Evolutionary conservation across 2,797 vertebrate genomes (phyloP).

Genomic region (Antrozous pallidus): DNA sequence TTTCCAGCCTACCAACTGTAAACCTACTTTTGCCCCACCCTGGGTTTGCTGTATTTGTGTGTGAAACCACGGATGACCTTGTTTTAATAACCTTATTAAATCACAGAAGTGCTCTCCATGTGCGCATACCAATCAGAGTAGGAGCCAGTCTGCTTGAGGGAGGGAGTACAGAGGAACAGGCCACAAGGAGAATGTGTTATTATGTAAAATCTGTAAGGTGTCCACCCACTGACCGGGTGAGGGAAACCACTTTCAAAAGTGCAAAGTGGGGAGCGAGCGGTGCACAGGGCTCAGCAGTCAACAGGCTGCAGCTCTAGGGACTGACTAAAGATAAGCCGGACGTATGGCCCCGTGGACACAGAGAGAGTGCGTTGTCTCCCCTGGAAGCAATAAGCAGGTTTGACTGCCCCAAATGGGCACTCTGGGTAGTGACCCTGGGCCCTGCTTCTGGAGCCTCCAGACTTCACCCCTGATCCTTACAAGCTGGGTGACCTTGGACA

Average conservation of each 20-base stretch:
- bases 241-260: neutral
- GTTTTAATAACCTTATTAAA: conserved; percentile 47
- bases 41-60: neutral
- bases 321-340: neutral
- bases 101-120: neutral
- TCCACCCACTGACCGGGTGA: neutral
- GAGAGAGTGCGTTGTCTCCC: neutral
- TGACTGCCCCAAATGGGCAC: neutral
- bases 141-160: neutral
- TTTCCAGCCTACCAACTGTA: neutral
- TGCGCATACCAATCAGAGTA: neutral
- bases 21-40: neutral
- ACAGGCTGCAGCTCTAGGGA: neutral
- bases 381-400: neutral
- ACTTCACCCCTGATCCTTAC: neutral
- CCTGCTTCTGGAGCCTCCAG: neutral
- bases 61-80: neutral
- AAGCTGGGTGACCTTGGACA: neutral
- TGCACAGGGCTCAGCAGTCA: neutral
- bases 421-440: neutral
- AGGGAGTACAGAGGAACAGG: neutral
- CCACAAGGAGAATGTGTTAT: neutral
- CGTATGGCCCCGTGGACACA: neutral
- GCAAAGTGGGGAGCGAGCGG: neutral
- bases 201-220: neutral